phyloP scores from a whole-genome alignment of 1,140 invertebrate genomes.

The Ceratina calcarata region DNA sequence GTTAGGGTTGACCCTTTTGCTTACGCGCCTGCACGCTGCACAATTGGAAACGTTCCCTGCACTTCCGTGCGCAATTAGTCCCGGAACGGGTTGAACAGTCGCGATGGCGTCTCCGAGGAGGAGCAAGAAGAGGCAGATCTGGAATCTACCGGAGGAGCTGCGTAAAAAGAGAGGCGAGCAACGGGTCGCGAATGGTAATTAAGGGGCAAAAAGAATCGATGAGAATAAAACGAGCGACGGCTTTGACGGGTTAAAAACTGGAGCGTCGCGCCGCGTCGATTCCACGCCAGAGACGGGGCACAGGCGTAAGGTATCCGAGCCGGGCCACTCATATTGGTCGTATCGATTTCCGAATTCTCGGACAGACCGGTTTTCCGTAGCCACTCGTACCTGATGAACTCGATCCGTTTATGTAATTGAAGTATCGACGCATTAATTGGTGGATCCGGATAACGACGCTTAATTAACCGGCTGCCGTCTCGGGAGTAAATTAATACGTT shows the following conservation, averaged over 20 bases:
- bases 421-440: slow-evolving; percentile 31
- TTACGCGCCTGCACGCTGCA: slow-evolving; percentile 47
- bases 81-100: slow-evolving; percentile 50
- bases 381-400: background rate
- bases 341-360: slow-evolving; percentile 44
- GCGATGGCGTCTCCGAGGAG: background rate
- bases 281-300: background rate
- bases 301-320: background rate
- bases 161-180: slow-evolving; percentile 15
- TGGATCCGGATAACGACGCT: slow-evolving; percentile 17
- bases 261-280: background rate
- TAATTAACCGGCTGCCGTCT: slow-evolving; percentile 11
- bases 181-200: slow-evolving; percentile 40
- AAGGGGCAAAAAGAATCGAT: slow-evolving; percentile 22
- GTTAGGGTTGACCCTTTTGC: slow-evolving; percentile 22
- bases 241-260: slow-evolving; percentile 38
- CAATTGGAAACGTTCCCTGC: slow-evolving; percentile 54
- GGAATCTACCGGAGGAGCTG: background rate
- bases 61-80: slow-evolving; percentile 62
- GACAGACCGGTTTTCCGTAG: background rate
- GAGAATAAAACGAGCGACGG: slow-evolving; percentile 2
- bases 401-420: slow-evolving; percentile 26
- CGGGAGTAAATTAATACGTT: background rate
- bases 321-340: too few relatives aligned
- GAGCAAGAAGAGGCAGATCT: background rate